Evolutionary conservation across 2,113 vertebrate genomes (phyloP), one percentile per base, ranked within the genome.

Genomic region (Orycteropus afer): DNA sequence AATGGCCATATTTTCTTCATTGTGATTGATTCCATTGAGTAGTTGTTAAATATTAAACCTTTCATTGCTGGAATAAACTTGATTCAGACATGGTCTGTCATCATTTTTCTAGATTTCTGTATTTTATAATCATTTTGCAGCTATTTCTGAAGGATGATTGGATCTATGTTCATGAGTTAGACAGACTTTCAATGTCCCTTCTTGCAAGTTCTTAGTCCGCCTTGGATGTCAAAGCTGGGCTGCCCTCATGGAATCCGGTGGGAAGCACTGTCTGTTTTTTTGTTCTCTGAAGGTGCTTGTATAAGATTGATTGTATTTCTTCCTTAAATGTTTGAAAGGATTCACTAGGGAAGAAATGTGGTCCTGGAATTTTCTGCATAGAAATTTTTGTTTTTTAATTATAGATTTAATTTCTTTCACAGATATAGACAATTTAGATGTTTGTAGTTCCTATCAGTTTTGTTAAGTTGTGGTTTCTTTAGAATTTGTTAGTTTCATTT

Each of bases 21-120:
- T 63, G 53, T 81, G 51, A 59, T 89, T 91, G 63, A 82, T 91
- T 74, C 86, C 1, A 80, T 12, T 13, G 53, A 86, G 42, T 67
- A 12, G 71, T 87, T 83, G 91, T 78, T 61, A 90, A 91, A 84
- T 82, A 69, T 86, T 81, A 94, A 83, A 10, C 7, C 65, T 92
- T 85, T 8, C 55, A 57, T 76, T 93, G 13, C 25, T 69, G 49
- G 25, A 96, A 82, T 53, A 94, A 65, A 71, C 45, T 78, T 71
- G 29, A 88, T 57, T 71, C 5, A 73, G 71, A 23, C 71, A 45
- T 86, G 22, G 55, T 59, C 74, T 80, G 32, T 76, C 83, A 89
- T 40, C 45, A 27, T 65, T 17, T 88, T 59, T 51, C 17, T 86
- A 1, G 47, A 22, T 85, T 59, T 47, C 13, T 84, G 2, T 49